Conservation (phyloP, 2,888 invertebrate species). For the Xanthia icteritia region DNA sequence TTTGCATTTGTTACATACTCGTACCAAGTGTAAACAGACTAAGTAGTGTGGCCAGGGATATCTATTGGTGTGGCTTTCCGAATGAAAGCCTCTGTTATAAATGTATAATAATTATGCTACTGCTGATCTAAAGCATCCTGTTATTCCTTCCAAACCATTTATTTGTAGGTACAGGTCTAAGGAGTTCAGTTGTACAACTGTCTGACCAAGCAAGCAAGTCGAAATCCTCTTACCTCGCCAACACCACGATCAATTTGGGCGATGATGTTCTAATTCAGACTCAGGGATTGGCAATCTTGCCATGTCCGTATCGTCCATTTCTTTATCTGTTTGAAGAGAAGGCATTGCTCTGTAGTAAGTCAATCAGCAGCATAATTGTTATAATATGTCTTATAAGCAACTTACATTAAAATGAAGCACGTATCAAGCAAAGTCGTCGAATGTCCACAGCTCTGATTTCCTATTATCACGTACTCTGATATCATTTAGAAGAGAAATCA, state of each 20-base stretch:
- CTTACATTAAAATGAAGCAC: background rate
- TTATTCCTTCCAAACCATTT: background rate
- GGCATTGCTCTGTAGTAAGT: background rate
- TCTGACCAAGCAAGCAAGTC: no score
- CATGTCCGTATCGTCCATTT: background rate
- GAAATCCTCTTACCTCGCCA: no score
- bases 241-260: no score
- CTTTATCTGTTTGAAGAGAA: background rate
- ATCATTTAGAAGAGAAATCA: constrained; percentile 25
- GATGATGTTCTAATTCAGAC: background rate
- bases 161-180: no score
- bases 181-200: no score
- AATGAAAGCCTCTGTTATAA: background rate
- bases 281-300: background rate
- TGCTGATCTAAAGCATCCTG: background rate
- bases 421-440: no score
- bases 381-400: background rate
- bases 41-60: background rate
- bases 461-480: constrained; percentile 9
- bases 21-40: background rate
- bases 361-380: background rate
- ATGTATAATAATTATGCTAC: background rate
- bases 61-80: background rate
- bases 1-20: background rate
- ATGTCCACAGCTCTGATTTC: background rate